A percentile compares a stretch with the other conserved stretches of the same genome.
These are phyloP conservation scores for Hemibagrus wyckioides DNA, from an alignment of 2,113 vertebrate species.

Conservation along the genomic window DNA sequence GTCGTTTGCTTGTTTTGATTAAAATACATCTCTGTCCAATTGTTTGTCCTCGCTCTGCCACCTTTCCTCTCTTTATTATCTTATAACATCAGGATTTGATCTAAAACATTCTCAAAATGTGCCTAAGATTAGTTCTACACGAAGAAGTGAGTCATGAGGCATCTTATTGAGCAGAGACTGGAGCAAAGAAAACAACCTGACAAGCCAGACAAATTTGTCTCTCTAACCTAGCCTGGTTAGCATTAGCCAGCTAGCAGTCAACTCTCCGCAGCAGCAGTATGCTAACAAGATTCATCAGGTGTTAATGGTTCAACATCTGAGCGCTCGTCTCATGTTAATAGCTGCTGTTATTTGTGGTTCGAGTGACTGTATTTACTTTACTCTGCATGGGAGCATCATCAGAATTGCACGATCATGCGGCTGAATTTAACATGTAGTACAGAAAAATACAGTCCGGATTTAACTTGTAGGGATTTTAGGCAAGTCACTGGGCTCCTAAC, in stretches of 20 bases:
- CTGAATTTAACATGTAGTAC: neutral
- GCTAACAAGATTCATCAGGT: neutral
- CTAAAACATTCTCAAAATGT: neutral
- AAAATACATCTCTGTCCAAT: neutral
- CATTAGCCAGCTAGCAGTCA: neutral
- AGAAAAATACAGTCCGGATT: neutral
- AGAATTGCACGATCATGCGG: neutral
- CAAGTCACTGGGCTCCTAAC: neutral
- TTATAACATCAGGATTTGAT: neutral
- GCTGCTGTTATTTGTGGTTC: neutral
- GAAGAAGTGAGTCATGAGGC: no score
- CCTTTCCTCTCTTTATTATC: neutral
- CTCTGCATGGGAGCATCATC: slow-evolving; percentile 3
- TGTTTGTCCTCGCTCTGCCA: neutral
- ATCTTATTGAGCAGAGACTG: no score
- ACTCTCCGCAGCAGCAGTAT: neutral
- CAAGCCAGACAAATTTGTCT: neutral
- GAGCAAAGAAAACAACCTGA: neutral
- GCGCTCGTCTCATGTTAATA: neutral
- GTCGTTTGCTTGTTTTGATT: neutral
- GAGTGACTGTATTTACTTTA: neutral
- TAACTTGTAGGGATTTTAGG: neutral
- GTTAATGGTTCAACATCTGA: neutral
- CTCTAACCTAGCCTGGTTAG: neutral
- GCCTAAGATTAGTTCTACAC: no score